Percentiles rank a stretch among this genome's conserved stretches.
Evolutionary conservation across 1,140 invertebrate species (phyloP).

Genomic region (Euwallacea similis): DNA sequence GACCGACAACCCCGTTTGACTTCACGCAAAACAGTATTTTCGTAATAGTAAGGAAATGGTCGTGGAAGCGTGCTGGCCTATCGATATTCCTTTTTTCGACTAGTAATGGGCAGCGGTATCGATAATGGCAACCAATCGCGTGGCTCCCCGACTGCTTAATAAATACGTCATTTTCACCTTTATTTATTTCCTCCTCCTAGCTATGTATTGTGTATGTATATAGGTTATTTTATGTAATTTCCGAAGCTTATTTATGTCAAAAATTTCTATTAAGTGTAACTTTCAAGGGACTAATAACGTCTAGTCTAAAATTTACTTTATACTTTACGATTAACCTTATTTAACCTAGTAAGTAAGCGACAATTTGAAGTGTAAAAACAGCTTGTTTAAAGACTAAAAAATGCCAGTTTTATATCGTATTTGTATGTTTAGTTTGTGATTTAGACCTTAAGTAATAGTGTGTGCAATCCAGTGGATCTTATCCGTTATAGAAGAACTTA

Average conservation of each 20-base stretch:
- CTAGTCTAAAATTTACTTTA: slow-evolving; percentile 42
- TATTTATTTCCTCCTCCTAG: slow-evolving; percentile 15
- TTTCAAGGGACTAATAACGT: slow-evolving; percentile 39
- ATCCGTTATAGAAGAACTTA: too few species aligned
- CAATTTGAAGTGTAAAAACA: too few species aligned
- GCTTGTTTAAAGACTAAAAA: slow-evolving; percentile 10
- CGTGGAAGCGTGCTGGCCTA: too few species aligned
- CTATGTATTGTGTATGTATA: slow-evolving; percentile 28
- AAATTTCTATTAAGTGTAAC: slow-evolving; percentile 16
- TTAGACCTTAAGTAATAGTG: slow-evolving; percentile 11
- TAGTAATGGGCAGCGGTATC: not conserved
- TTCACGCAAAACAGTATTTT: slow-evolving; percentile 27
- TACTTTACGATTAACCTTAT: too few species aligned
- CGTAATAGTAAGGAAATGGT: too few species aligned
- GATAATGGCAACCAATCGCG: too few species aligned
- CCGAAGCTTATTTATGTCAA: slow-evolving; percentile 28
- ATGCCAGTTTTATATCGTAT: slow-evolving; percentile 20
- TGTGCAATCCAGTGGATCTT: slow-evolving; percentile 3
- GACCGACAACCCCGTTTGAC: too few species aligned
- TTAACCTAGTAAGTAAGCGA: too few species aligned
- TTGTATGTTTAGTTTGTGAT: slow-evolving; percentile 31
- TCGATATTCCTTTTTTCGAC: too few species aligned
- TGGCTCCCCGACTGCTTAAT: too few species aligned
- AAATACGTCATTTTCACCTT: not conserved
- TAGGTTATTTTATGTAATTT: slow-evolving; percentile 29